Conservation (phyloP, 2,888 invertebrate species). For the Campoplex capitator region DNA sequence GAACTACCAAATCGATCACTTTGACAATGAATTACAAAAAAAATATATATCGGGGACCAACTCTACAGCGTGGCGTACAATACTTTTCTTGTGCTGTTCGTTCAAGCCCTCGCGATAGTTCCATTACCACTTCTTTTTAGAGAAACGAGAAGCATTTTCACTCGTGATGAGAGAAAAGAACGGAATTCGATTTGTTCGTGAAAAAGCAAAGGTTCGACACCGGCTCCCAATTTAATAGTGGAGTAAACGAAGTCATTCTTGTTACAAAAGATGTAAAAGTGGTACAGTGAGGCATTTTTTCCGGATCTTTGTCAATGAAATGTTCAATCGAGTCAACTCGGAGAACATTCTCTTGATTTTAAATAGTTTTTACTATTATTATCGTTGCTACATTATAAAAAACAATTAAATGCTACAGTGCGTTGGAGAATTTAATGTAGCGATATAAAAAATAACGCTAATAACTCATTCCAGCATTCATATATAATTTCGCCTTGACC, state of each 20-base stretch:
- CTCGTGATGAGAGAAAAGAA: conserved; percentile 31
- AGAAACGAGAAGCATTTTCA: conserved; percentile 32
- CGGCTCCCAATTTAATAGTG: conserved; percentile 24
- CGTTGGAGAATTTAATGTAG: no score
- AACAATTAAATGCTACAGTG: no score
- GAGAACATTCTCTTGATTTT: neutral
- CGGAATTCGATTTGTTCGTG: conserved; percentile 59
- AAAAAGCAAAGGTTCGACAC: conserved; percentile 54
- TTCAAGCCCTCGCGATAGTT: conserved; percentile 55
- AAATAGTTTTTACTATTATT: neutral
- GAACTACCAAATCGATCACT: conserved; percentile 29
- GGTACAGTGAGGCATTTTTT: conserved; percentile 10
- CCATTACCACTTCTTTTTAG: conserved; percentile 57
- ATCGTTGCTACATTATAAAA: no score
- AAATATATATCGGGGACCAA: neutral
- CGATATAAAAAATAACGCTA: no score
- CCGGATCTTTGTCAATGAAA: neutral
- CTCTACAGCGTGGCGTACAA: conserved; percentile 37
- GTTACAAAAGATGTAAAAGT: conserved; percentile 33
- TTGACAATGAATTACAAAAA: conserved; percentile 21
- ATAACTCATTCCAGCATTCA: neutral
- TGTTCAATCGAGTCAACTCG: neutral
- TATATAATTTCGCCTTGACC: no score
- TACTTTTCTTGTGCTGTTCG: conserved; percentile 45
- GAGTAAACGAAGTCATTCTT: conserved; percentile 36